These are phyloP conservation scores for Rhabdophis nuchalis DNA, from an alignment of 2,797 vertebrate genomes.

Conservation along the genomic window DNA sequence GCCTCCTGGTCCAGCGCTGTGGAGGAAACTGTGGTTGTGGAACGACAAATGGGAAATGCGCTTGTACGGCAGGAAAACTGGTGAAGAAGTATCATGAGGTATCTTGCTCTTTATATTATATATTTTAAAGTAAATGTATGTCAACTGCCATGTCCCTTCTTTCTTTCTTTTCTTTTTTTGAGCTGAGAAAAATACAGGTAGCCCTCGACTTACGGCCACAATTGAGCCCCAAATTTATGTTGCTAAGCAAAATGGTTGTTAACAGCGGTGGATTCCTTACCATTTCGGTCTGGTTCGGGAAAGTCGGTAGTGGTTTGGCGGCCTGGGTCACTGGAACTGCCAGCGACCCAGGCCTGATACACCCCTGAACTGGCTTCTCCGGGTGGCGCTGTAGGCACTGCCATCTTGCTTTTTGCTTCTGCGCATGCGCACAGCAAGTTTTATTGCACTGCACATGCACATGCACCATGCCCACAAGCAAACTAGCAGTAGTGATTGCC, in stretches of 20 bases:
- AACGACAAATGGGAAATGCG: slow-evolving; percentile 83
- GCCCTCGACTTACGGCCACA: neutral
- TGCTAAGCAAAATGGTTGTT: neutral
- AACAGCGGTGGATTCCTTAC: too few relatives aligned
- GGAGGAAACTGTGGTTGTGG: slow-evolving; percentile 95
- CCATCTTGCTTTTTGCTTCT: too few relatives aligned
- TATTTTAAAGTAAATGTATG: neutral
- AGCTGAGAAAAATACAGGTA: neutral
- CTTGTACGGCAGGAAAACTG: slow-evolving; percentile 81
- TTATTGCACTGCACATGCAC: too few relatives aligned
- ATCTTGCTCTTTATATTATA: slow-evolving; percentile 22
- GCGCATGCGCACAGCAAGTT: too few relatives aligned
- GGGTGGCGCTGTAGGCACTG: too few relatives aligned
- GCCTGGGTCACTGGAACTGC: too few relatives aligned
- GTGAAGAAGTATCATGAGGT: slow-evolving; percentile 91
- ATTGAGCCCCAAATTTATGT: neutral
- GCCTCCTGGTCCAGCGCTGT: slow-evolving; percentile 91
- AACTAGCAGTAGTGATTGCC: too few relatives aligned
- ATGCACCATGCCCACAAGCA: too few relatives aligned
- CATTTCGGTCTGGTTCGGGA: too few relatives aligned
- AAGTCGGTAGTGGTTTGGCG: too few relatives aligned
- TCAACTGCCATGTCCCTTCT: neutral
- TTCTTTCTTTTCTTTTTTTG: neutral
- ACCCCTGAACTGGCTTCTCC: too few relatives aligned
- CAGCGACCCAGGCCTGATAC: too few relatives aligned